Base-by-base conservation (phyloP, 1,140 invertebrate species). In the Leptestheria dahalacensis region DNA sequence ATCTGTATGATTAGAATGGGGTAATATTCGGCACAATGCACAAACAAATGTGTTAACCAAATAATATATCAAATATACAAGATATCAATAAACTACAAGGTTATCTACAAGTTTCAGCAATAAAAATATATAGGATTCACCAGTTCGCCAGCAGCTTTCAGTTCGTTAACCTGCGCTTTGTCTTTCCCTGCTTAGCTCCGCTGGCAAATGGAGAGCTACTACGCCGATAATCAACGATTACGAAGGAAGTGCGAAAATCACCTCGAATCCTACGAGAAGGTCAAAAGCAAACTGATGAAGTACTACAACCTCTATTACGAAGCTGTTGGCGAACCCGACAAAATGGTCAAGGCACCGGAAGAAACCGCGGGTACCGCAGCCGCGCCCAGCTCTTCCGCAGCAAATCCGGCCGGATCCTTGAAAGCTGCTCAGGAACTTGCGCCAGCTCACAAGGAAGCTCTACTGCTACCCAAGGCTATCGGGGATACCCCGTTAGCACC, bases 161-260 rank as follows among this genome's bases (percentile, higher is more conserved):
- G n/a, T n/a, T n/a, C n/a, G n/a, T n/a, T n/a, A n/a, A n/a, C n/a
- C n/a, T n/a, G n/a, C n/a, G n/a, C n/a, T n/a, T 41, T 41, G 33
- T 15, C 33, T 41, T 15, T 41, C 15, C 6, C 6, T n/a, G 3
- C 15, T 29, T n/a, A 55, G 53, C 33, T 55, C 11, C 53, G 53
- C 3, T 55, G 23, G 53, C 53, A 55, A 55, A 55, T 55, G 53
- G 53, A 55, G 23, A 26, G 33, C 10, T 55, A 55, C 28, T 26
- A 29, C 20, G 26, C 53, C 15, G 53, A 55, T 18, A 55, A 55
- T 28, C 20, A 55, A 29, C 23, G 53, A 10, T 18, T 55, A 20
- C 23, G 53, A 20, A 55, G 21, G 10, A 55, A 55, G 21, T 26
- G 26, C 3, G 26, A 26, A 3, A 20, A 29, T 1, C 6, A 29